A percentile compares a stretch with the other conserved stretches of the same genome.
These are phyloP conservation scores for Todus mexicanus DNA, from an alignment of 2,797 vertebrate genomes.

Conservation along the genomic window DNA sequence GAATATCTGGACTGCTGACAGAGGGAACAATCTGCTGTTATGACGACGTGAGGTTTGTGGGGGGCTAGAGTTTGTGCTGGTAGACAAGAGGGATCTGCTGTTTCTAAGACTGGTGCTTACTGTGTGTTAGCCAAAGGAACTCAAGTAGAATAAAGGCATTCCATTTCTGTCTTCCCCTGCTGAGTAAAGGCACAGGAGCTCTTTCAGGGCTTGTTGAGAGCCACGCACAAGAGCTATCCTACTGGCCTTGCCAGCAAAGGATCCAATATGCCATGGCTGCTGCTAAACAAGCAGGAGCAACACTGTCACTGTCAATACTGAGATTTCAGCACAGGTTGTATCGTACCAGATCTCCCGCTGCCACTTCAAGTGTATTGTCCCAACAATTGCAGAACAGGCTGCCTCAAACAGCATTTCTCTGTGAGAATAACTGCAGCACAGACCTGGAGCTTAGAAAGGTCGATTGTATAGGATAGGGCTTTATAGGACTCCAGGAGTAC, in stretches of 20 bases:
- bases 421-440: neutral
- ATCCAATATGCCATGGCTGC: neutral
- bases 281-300: neutral
- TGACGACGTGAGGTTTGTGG: fast-evolving
- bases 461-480: neutral
- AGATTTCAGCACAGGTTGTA: neutral
- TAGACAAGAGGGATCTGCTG: neutral
- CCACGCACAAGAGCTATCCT: neutral
- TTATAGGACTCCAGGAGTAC: neutral
- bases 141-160: neutral
- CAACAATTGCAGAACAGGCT: neutral
- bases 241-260: neutral
- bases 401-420: neutral
- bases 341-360: neutral
- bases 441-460: neutral
- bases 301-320: neutral
- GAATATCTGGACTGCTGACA: neutral
- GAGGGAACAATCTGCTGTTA: neutral
- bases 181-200: neutral
- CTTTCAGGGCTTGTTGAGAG: neutral
- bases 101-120: neutral
- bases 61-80: neutral
- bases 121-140: neutral
- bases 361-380: neutral
- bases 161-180: neutral